phyloP scores from a whole-genome alignment of 2,888 invertebrate species.

The Sinodicranocentrus sp. region DNA sequence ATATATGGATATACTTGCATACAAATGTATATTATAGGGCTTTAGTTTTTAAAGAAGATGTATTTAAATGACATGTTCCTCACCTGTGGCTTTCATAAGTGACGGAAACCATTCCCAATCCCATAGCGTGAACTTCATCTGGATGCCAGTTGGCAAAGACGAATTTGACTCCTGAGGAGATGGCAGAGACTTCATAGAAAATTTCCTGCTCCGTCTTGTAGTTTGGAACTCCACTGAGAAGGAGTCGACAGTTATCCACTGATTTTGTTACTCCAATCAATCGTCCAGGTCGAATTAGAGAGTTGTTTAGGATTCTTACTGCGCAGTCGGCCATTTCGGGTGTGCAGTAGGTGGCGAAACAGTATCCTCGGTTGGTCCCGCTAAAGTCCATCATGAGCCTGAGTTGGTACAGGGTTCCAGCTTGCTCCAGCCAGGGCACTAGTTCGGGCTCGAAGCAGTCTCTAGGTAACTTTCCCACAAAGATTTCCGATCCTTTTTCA shows the following conservation, averaged over 20 bases:
- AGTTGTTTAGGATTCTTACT: background rate
- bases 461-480: slow-evolving; percentile 30
- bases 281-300: background rate
- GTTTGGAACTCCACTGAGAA: slow-evolving; percentile 35
- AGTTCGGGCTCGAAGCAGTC: slow-evolving; percentile 17
- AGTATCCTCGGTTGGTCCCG: slow-evolving; percentile 53
- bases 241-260: slow-evolving; percentile 46
- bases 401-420: slow-evolving; percentile 45
- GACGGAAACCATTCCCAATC: background rate
- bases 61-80: slow-evolving; percentile 11
- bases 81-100: slow-evolving; percentile 37
- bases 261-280: slow-evolving; percentile 9
- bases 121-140: background rate
- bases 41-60: background rate
- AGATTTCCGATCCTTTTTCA: slow-evolving; percentile 24
- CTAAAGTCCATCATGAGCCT: slow-evolving; percentile 60
- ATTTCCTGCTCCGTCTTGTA: slow-evolving; percentile 23
- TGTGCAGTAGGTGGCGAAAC: slow-evolving; percentile 42
- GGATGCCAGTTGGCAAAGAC: background rate
- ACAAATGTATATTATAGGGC: background rate
- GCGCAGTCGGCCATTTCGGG: slow-evolving; percentile 28
- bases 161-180: slow-evolving; percentile 4
- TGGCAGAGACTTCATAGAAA: background rate
- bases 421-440: slow-evolving; percentile 27
- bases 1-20: background rate